Evolutionary conservation across 2,888 invertebrate genomes (phyloP).

Genomic region (Agrochola lychnidis): DNA sequence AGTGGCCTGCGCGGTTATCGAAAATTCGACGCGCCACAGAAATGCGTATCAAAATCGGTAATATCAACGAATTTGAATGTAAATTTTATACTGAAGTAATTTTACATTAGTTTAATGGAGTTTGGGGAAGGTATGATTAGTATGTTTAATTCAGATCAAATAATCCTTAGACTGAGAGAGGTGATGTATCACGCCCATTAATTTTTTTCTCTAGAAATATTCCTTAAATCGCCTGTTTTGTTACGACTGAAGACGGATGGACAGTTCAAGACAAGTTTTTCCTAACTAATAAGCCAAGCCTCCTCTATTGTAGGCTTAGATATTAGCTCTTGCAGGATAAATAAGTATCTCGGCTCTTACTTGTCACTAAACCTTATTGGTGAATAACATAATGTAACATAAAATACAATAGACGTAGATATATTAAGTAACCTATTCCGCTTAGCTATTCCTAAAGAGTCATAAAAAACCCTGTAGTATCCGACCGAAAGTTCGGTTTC

Average conservation of each 20-base stretch:
- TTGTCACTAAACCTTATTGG: neutral
- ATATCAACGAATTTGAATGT: conserved; percentile 52
- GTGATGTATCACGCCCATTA: neutral
- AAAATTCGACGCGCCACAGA: conserved; percentile 75
- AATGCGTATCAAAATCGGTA: conserved; percentile 69
- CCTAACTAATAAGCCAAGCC: neutral
- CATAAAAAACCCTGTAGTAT: too few relatives aligned
- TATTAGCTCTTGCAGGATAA: neutral
- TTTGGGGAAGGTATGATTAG: neutral
- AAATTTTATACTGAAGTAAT: conserved; percentile 25
- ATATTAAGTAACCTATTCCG: too few relatives aligned
- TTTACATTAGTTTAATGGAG: conserved; percentile 39
- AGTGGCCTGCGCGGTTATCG: conserved; percentile 80
- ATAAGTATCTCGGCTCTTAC: neutral
- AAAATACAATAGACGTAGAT: too few relatives aligned
- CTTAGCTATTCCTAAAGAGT: too few relatives aligned
- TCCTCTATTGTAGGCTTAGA: neutral
- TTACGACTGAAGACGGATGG: neutral
- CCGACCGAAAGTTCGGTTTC: too few relatives aligned
- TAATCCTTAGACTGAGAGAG: neutral
- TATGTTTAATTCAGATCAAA: neutral
- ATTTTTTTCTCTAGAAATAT: neutral
- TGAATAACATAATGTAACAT: neutral
- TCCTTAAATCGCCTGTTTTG: neutral
- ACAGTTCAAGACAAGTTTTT: neutral